Conservation (phyloP, 2,113 vertebrate genomes). For the Muntiacus reevesi region DNA sequence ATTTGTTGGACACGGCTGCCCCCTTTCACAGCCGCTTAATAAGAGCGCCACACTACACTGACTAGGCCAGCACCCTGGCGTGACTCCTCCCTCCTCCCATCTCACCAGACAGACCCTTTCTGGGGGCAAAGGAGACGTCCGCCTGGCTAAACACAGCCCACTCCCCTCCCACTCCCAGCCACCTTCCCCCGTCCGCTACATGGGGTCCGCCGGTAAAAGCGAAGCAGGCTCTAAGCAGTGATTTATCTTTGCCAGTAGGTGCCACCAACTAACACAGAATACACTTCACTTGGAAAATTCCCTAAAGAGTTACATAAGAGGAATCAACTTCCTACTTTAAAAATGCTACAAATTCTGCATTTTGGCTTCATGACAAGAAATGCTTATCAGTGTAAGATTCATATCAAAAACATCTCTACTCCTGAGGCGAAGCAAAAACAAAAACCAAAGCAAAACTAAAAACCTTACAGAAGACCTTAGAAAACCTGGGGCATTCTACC, state of each 20-base stretch:
- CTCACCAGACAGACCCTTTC: background rate
- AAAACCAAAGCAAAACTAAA: background rate
- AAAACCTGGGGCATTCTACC: background rate
- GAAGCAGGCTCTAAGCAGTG: background rate
- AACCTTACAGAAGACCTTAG: background rate
- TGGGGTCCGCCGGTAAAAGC: background rate
- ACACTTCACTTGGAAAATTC: background rate
- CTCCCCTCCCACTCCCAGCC: background rate
- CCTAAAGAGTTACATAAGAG: slow-evolving; percentile 2
- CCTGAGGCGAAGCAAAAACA: background rate
- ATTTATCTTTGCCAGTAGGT: background rate
- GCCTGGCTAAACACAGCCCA: background rate
- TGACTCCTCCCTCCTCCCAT: background rate
- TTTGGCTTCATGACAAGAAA: background rate
- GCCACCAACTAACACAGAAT: slow-evolving; percentile 15
- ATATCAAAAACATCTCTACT: background rate
- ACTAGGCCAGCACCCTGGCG: background rate
- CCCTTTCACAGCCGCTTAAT: background rate
- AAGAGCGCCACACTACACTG: background rate
- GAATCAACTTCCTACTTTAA: background rate
- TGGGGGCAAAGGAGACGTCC: background rate
- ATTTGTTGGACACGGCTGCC: background rate
- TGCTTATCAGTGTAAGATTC: background rate
- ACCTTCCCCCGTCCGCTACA: background rate
- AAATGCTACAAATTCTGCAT: slow-evolving; percentile 10